These are phyloP conservation scores for Molothrus aeneus DNA, from an alignment of 2,797 vertebrate genomes.

Conservation along the genomic window DNA sequence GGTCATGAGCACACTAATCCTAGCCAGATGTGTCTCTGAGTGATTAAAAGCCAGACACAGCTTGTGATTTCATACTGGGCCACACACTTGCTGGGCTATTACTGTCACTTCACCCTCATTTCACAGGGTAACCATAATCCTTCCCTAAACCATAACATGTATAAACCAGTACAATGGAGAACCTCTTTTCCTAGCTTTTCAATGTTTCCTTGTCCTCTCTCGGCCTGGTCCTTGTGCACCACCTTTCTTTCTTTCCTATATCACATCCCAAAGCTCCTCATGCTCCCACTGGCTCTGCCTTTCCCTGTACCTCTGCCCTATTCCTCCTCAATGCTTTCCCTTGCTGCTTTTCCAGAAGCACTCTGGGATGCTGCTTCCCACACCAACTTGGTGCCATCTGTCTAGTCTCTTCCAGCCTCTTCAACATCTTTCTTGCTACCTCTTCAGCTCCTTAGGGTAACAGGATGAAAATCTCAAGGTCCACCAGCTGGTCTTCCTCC, in stretches of 20 bases:
- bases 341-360: background rate
- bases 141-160: background rate
- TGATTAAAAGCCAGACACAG: background rate
- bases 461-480: background rate
- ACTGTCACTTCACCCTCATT: background rate
- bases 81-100: background rate
- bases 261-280: background rate
- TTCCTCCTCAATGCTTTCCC: background rate
- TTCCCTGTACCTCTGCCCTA: background rate
- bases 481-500: background rate
- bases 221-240: background rate
- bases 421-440: background rate
- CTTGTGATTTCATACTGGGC: background rate
- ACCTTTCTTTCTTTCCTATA: background rate
- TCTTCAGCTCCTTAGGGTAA: background rate
- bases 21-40: background rate
- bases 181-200: background rate
- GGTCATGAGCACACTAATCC: background rate
- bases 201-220: background rate
- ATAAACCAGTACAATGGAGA: background rate
- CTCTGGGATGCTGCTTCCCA: background rate
- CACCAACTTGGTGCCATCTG: background rate
- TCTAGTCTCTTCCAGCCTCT: background rate
- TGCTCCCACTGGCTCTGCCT: background rate
- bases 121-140: background rate